Conservation (phyloP, 2,797 vertebrate genomes). For the Silurus lanzhouensis region DNA sequence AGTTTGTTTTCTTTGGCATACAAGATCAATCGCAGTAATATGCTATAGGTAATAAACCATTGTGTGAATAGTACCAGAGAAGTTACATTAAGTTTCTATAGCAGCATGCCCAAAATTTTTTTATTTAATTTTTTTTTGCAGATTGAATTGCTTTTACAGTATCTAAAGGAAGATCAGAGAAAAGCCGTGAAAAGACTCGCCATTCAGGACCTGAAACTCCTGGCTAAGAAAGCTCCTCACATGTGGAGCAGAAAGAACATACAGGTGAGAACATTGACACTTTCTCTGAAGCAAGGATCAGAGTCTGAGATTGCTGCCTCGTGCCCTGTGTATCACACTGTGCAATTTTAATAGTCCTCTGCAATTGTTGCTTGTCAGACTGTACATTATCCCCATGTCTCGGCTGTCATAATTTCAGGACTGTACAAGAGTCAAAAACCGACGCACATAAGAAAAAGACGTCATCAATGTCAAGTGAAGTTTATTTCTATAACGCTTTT, state of each 20-base stretch:
- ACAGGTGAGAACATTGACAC: conserved; percentile 75
- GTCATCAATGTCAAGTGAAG: too few species aligned
- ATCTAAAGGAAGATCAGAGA: conserved; percentile 91
- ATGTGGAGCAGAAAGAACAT: conserved; percentile 94
- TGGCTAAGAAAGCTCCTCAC: conserved; percentile 95
- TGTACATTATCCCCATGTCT: too few species aligned
- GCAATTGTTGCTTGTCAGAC: too few species aligned
- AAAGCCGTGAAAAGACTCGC: conserved; percentile 93
- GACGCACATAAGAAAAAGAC: too few species aligned
- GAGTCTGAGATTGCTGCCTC: too few species aligned
- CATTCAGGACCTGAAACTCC: conserved; percentile 87
- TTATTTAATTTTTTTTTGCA: conserved; percentile 55
- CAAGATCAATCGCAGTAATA: neutral
- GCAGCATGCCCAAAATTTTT: too few species aligned
- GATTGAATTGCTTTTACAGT: conserved; percentile 92
- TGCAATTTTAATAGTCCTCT: too few species aligned
- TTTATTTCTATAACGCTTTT: too few species aligned
- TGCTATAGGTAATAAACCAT: neutral
- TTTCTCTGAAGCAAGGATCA: too few species aligned
- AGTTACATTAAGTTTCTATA: neutral
- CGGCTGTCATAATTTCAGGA: too few species aligned
- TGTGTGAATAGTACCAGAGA: neutral
- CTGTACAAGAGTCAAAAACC: too few species aligned
- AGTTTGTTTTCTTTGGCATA: neutral
- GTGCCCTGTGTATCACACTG: too few species aligned